These are phyloP conservation scores for Dendrocopos noguchii DNA, from an alignment of 2,113 vertebrate genomes.

Conservation along the genomic window DNA sequence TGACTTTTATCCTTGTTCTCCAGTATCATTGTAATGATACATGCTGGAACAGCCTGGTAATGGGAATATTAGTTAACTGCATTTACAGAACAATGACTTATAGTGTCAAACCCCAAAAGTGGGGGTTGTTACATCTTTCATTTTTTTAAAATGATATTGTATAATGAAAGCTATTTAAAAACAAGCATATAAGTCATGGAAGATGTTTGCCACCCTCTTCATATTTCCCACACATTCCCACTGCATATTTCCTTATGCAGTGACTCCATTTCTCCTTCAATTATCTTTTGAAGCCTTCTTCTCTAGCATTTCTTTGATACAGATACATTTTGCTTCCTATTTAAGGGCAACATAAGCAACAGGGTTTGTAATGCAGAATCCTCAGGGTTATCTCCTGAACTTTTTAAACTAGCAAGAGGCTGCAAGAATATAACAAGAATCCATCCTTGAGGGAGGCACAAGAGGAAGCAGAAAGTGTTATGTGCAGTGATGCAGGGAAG, in stretches of 20 bases:
- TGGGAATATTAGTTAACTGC: neutral
- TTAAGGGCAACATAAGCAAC: neutral
- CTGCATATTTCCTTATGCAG: neutral
- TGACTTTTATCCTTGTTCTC: constrained; percentile 7
- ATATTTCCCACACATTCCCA: neutral
- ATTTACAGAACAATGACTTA: constrained; percentile 19
- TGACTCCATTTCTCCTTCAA: neutral
- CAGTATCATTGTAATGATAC: neutral
- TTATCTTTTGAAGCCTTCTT: neutral
- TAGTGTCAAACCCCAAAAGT: neutral
- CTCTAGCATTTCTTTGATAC: neutral
- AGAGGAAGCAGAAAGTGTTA: constrained; percentile 8
- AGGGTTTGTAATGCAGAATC: neutral
- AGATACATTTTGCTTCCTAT: neutral
- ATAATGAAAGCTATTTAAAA: constrained; percentile 7
- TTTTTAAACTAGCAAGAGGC: neutral
- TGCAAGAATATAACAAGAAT: neutral
- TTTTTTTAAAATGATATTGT: neutral
- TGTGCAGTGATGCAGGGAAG: constrained; percentile 47
- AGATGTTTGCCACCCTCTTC: neutral
- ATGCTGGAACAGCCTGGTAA: neutral
- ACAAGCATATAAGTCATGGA: neutral
- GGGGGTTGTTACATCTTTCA: neutral
- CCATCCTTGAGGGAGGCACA: constrained; percentile 1
- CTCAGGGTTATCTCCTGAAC: neutral